Base-by-base conservation (phyloP, 2,113 vertebrate genomes). In the Chaetorhynchus papuensis region DNA sequence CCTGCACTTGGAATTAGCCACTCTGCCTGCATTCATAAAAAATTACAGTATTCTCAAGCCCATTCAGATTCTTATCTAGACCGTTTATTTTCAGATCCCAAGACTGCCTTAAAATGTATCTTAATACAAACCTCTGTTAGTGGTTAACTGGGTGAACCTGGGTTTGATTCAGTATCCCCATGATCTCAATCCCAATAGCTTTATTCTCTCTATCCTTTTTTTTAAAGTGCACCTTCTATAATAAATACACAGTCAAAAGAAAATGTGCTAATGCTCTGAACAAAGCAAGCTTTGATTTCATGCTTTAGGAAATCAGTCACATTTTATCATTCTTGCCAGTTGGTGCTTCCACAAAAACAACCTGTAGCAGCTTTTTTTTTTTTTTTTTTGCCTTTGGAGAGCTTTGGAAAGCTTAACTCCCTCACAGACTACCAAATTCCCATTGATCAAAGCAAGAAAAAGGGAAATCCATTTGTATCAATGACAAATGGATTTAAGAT, bases 231-330 rank as follows among this genome's bases (percentile, higher is more conserved):
- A 50, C 50, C 66, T 87, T 72, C 71, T 85, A 2, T 61, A 82
- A 75, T 83, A 92, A 90, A 92, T 61, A 59, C 52, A n/a, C n/a
- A 65, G 47, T 90, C 76, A 52, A 92, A 92, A 94, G 86, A 71
- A 96, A 94, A 64, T 54, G 76, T 75, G 39, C 52, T 96, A 66
- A 90, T 87, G 50, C 87, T 90, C 52, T 71, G 81, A 89, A 94
- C 90, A 96, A 97, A 94, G 90, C 35, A 50, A 86, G 85, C 93
- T 96, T 96, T 94, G 85, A 91, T 97, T 95, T 96, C 70, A 69
- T 87, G 84, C 74, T 91, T 95, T 93, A 94, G 82, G 63, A 92
- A 86, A 80, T 93, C 79, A 90, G 93, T 87, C 88, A 95, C 61
- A 94, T 93, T 88, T 95, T 96, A 93, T 93, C 85, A 70, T 31